Conservation (phyloP, 1,140 invertebrate genomes). For the Zaprionus africanus region DNA sequence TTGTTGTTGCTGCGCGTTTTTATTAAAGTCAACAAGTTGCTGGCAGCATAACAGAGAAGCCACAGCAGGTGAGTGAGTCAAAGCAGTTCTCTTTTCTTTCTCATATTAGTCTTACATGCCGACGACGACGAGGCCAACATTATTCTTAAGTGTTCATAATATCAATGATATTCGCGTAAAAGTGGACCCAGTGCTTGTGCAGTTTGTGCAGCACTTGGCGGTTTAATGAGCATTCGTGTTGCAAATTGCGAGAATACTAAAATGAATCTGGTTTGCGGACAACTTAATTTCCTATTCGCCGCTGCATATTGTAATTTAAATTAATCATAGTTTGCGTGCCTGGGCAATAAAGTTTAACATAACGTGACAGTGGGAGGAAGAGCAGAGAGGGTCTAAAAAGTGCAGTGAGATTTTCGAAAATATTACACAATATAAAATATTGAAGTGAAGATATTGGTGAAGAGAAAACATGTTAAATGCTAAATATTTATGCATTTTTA, state of each 20-base stretch:
- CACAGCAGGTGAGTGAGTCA: slow-evolving; percentile 66
- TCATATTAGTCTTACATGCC: slow-evolving; percentile 17
- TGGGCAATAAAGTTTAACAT: background rate
- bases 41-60: slow-evolving; percentile 53
- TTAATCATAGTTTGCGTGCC: slow-evolving; percentile 4
- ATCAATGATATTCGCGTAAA: slow-evolving; percentile 36
- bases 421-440: background rate
- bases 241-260: background rate
- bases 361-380: background rate
- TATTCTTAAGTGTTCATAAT: slow-evolving; percentile 59
- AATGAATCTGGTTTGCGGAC: background rate
- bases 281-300: background rate
- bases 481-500: background rate
- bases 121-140: slow-evolving; percentile 10
- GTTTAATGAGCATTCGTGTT: background rate
- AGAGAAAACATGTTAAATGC: background rate
- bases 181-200: slow-evolving; percentile 3
- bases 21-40: slow-evolving; percentile 82
- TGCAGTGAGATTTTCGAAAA: background rate
- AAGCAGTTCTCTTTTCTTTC: slow-evolving; percentile 13
- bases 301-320: background rate
- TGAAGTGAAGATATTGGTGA: background rate
- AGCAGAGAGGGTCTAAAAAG: background rate
- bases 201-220: background rate
- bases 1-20: slow-evolving; percentile 66